Base-by-base conservation (phyloP, 2,888 invertebrate genomes). In the Chloroclystis v-ata region DNA sequence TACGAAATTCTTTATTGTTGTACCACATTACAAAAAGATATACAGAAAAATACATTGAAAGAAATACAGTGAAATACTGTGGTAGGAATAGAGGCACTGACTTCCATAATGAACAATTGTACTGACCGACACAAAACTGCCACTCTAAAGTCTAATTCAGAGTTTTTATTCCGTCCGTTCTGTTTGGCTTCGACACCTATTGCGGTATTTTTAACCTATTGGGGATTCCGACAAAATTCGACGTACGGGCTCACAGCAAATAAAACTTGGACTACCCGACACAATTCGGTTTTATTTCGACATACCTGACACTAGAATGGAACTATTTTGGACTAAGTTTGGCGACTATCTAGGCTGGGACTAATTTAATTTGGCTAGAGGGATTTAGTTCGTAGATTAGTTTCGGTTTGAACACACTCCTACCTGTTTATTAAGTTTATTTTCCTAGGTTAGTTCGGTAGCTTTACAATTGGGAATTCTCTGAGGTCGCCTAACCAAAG, bases 381-480 rank as follows among this genome's bases (percentile, higher is more conserved):
- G 35, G 41, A 25, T 1, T 35, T 29, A 8, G 1, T 32, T 53
- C 43, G 57, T 56, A 30, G 49, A 38, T 24, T 54, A 35, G 35
- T 35, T 35, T 35, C 20, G 16, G 35, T 24, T 37, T 26, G 13
- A 13, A 3, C 9, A 0, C n/a, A n/a, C n/a, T n/a, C n/a, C n/a
- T 5, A 13, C 37, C 38, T 26, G 20, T 24, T 24, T 35, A 13
- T 20, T 33, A 33, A 33, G 33, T 33, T 33, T 10, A 20, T 16
- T 35, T 14, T 14, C 32, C 9, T 1, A 1, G 14, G 14, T 14
- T 16, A 33, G 13, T 30, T 30, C n/a, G n/a, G n/a, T n/a, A 13
- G 16, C 14, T 33, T 16, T 33, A n/a, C 32, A 16, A n/a, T 16
- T 16, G 14, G 16, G 14, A 33, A 33, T 33, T 13, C 13, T 13